A percentile compares a stretch with the other conserved stretches of the same genome.
Conservation (phyloP, 2,797 vertebrate genomes). For the Helarctos malayanus region DNA sequence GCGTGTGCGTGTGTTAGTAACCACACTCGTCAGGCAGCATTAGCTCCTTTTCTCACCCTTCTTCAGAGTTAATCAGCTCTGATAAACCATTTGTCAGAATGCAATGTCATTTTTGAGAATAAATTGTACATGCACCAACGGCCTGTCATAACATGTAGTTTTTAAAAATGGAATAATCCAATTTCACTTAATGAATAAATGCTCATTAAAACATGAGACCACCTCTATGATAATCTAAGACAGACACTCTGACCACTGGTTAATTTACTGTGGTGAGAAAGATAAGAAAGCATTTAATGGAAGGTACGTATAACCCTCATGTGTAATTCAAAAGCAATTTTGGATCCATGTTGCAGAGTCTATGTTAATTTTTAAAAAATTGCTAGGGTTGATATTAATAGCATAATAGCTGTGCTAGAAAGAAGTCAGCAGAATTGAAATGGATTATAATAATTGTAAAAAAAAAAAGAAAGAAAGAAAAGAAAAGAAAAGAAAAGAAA, state of each 20-base stretch:
- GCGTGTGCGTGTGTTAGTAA: neutral
- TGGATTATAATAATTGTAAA: neutral
- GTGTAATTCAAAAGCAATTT: slow-evolving; percentile 19
- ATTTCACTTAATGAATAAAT: slow-evolving; percentile 27
- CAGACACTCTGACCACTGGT: neutral
- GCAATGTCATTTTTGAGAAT: slow-evolving; percentile 38
- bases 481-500: neutral
- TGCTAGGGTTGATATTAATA: neutral
- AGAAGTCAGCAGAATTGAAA: neutral
- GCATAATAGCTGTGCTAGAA: neutral
- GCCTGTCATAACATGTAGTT: neutral
- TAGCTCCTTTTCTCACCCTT: neutral
- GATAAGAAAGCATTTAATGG: neutral
- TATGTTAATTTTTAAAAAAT: neutral
- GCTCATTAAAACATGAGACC: neutral
- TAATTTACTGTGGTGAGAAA: neutral
- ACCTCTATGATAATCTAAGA: neutral
- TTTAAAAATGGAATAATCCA: neutral
- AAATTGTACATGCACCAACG: neutral
- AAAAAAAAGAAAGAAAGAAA: neutral
- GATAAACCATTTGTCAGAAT: neutral
- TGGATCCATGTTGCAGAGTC: neutral
- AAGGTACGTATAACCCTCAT: neutral
- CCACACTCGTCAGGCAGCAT: accelerated
- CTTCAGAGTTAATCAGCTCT: neutral